phyloP scores from a whole-genome alignment of 2,113 vertebrate genomes.

The Colistium nudipinnis region DNA sequence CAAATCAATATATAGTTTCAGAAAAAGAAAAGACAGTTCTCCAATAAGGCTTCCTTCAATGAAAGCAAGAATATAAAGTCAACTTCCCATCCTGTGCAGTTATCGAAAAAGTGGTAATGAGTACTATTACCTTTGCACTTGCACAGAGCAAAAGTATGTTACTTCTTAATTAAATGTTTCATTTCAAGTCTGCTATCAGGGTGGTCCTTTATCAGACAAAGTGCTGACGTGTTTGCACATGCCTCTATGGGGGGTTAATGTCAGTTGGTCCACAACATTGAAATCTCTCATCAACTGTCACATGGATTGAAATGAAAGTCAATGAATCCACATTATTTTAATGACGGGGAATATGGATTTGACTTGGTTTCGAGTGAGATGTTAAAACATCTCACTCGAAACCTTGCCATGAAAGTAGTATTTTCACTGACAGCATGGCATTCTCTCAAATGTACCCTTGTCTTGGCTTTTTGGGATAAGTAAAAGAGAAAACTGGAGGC shows the following conservation, averaged over 20 bases:
- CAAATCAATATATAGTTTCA: neutral
- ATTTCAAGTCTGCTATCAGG: neutral
- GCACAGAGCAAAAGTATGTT: neutral
- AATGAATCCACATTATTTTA: neutral
- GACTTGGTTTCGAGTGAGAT: neutral
- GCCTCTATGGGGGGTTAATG: neutral
- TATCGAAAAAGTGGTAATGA: neutral
- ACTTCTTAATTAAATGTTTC: neutral
- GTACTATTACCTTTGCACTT: neutral
- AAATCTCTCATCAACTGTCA: neutral
- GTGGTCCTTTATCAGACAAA: neutral
- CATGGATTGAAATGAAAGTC: neutral
- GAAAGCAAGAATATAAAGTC: conserved; percentile 1
- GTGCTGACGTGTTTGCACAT: neutral
- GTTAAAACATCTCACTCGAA: neutral
- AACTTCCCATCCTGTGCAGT: neutral
- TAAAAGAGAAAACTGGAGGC: conserved; percentile 19
- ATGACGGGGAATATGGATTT: neutral
- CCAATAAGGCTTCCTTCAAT: neutral
- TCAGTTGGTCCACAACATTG: neutral
- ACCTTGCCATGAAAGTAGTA: conserved; percentile 54
- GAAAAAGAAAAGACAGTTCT: neutral
- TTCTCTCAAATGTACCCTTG: conserved; percentile 45
- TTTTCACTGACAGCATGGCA: conserved; percentile 60
- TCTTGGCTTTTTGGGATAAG: conserved; percentile 19